Base-by-base conservation (phyloP, 2,797 vertebrate species). In the Mycteria americana region DNA sequence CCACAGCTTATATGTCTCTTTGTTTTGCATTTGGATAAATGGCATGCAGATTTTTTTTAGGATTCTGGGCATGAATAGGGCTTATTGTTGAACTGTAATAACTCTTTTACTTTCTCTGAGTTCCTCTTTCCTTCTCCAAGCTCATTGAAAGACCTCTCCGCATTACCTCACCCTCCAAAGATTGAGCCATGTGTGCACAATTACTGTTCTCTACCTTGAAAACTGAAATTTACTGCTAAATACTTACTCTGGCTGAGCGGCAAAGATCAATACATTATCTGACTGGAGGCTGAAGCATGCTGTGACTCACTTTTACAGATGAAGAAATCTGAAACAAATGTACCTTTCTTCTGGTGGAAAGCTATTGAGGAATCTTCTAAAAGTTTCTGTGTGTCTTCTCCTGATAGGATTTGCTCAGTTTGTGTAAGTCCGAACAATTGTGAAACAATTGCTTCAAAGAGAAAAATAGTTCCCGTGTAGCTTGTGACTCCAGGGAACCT, bases 271-370 rank as follows among this genome's bases (percentile, higher is more conserved):
- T 93, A 85, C 7, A 41, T 59, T 91, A 78, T 79, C 59, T 79
- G 87, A 59, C 74, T 89, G 64, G 86, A 83, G 78, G 41, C 69
- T 95, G 91, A 93, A 95, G 72, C 33, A 62, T 68, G 23, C 74
- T 91, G 39, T 77, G 74, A 87, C 63, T 73, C 41, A 77, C 80
- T 35, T 78, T 80, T 46, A 77, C 39, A 89, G 85, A 76, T 54
- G 54, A 95, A 93, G 85, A 67, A 92, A 67, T 50, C 53, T 88
- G 80, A 95, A 96, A 95, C 8, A 80, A 95, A 95, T 43, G 46
- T 88, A 87, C 90, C 9, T 65, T 77, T 81, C 39, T 75, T 53
- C 50, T 74, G 41, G 35, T 18, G 31, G 41, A 95, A 97, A 96
- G 78, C 63, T 85, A 86, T 41, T 94, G 60, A 89, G 62, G 62